Evolutionary conservation across 2,113 vertebrate genomes (phyloP).

Genomic region (Pseudorasbora parva): DNA sequence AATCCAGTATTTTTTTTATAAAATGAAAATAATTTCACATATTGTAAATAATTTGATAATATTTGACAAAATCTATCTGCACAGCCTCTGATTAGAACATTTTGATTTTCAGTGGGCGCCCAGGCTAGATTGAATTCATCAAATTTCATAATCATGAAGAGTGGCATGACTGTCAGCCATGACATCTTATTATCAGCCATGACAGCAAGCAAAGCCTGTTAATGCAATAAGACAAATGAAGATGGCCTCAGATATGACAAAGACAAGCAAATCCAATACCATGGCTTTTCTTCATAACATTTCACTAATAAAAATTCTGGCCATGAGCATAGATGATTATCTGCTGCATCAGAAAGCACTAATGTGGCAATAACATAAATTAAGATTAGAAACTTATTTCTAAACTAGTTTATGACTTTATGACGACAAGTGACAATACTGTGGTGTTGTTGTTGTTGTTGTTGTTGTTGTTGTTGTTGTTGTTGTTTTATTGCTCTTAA

Average conservation of each 20-base stretch:
- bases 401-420: no score
- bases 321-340: background rate
- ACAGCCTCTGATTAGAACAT: constrained; percentile 45
- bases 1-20: background rate
- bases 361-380: background rate
- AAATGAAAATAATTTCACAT: constrained; percentile 15
- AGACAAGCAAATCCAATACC: constrained; percentile 34
- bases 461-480: no score
- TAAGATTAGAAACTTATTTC: no score
- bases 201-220: constrained; percentile 38
- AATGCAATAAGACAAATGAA: constrained; percentile 54
- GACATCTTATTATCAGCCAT: constrained; percentile 48
- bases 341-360: background rate
- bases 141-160: constrained; percentile 41
- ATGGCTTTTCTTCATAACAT: constrained; percentile 32
- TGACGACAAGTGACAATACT: no score
- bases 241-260: constrained; percentile 39
- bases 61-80: constrained; percentile 31
- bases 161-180: constrained; percentile 38
- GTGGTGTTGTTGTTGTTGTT: no score
- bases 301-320: constrained; percentile 4
- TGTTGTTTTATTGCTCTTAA: background rate
- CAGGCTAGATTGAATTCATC: constrained; percentile 35
- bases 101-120: constrained; percentile 20
- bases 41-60: constrained; percentile 20